Conservation (phyloP, 2,888 invertebrate genomes). For the Sinohyriopsis cumingii region DNA sequence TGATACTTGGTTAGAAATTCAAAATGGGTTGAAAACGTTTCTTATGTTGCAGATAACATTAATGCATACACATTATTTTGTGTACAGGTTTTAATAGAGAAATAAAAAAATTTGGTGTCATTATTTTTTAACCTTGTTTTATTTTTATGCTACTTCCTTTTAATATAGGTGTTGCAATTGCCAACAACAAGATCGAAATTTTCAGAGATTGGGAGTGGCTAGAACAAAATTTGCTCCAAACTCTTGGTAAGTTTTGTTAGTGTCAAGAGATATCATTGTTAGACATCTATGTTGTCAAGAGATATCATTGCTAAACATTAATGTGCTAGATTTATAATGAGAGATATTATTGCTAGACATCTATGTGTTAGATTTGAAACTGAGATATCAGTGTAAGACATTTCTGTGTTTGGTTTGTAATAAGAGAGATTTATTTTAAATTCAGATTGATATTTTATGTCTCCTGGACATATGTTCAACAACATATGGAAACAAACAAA, state of each 20-base stretch:
- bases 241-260: constrained; percentile 78
- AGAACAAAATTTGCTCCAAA: constrained; percentile 86
- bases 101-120: constrained; percentile 10
- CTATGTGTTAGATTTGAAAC: background rate
- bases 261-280: background rate
- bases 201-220: constrained; percentile 96
- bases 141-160: constrained; percentile 11
- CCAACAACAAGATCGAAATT: constrained; percentile 89
- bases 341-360: background rate
- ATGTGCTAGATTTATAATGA: too few species aligned
- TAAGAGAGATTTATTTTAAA: too few species aligned
- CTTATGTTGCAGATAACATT: too few species aligned
- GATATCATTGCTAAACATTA: background rate
- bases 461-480: too few species aligned
- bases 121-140: constrained; percentile 10
- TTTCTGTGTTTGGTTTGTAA: too few species aligned
- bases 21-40: too few species aligned
- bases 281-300: background rate
- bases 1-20: too few species aligned
- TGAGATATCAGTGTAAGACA: background rate
- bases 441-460: too few species aligned
- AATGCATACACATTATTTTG: too few species aligned
- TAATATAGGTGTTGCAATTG: constrained; percentile 88
- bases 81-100: background rate
- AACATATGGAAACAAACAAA: too few species aligned